Conservation (phyloP, 1,140 invertebrate genomes). For the Pseudomyrmex flavicornis region DNA sequence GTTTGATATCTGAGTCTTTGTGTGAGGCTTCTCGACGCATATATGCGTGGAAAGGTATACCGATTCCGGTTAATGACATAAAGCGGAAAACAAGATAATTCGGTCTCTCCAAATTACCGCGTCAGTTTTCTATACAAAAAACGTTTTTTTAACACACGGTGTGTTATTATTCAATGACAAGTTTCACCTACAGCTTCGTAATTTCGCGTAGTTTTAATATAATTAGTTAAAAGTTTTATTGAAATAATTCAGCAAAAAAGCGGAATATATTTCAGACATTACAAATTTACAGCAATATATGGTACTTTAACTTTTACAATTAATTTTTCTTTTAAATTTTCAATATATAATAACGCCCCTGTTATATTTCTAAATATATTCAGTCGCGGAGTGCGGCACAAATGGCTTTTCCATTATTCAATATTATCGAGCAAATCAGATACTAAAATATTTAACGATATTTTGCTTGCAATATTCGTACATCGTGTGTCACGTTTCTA, state of each 20-base stretch:
- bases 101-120: too few species aligned
- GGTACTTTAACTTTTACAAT: neutral
- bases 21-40: too few species aligned
- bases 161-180: too few species aligned
- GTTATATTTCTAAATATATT: slow-evolving; percentile 5
- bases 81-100: too few species aligned
- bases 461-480: neutral
- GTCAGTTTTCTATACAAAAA: too few species aligned
- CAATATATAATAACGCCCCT: slow-evolving; percentile 1
- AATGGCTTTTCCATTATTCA: slow-evolving; percentile 20
- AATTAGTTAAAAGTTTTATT: neutral
- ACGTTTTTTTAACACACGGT: too few species aligned
- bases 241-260: neutral
- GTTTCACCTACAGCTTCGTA: neutral
- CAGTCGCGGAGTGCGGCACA: neutral
- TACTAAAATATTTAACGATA: slow-evolving; percentile 34
- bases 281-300: neutral
- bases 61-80: too few species aligned
- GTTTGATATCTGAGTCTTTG: slow-evolving; percentile 14
- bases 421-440: neutral
- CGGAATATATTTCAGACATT: neutral
- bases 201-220: neutral
- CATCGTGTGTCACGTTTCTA: neutral
- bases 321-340: neutral
- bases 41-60: too few species aligned